phyloP scores from a whole-genome alignment of 2,888 invertebrate genomes.

The Dioctria linearis region DNA sequence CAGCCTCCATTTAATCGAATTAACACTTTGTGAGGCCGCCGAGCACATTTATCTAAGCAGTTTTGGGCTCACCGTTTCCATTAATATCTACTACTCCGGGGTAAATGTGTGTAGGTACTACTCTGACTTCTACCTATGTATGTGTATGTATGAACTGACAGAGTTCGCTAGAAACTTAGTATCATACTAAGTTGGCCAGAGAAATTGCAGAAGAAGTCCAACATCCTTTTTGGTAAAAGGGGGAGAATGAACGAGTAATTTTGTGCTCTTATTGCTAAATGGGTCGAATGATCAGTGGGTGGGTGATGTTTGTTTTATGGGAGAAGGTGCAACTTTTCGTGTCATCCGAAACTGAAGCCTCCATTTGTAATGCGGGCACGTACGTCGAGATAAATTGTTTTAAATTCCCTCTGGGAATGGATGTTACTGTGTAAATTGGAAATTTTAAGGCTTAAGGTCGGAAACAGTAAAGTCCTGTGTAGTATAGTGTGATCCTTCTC shows the following conservation, averaged over 20 bases:
- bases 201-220: slow-evolving; percentile 53
- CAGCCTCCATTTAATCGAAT: slow-evolving; percentile 55
- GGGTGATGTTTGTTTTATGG: slow-evolving; percentile 56
- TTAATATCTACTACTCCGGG: neutral
- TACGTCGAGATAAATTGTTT: slow-evolving; percentile 58
- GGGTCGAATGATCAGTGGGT: slow-evolving; percentile 59
- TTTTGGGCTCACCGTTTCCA: slow-evolving; percentile 39
- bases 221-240: slow-evolving; percentile 33
- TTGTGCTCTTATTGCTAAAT: slow-evolving; percentile 58
- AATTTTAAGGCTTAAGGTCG: slow-evolving; percentile 46
- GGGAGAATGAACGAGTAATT: slow-evolving; percentile 55
- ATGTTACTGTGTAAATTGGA: slow-evolving; percentile 47
- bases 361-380: slow-evolving; percentile 54
- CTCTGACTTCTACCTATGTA: too few relatives aligned
- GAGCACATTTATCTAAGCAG: slow-evolving; percentile 47
- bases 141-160: neutral
- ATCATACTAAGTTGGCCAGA: slow-evolving; percentile 7
- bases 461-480: slow-evolving; percentile 18
- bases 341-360: slow-evolving; percentile 53
- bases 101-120: too few relatives aligned
- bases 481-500: neutral
- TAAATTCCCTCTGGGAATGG: slow-evolving; percentile 54
- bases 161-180: slow-evolving; percentile 5
- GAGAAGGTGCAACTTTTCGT: slow-evolving; percentile 55
- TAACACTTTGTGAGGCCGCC: slow-evolving; percentile 50